A percentile compares a stretch with the other conserved stretches of the same genome.
Conservation (phyloP, 53 echinoderm and acorn worm species). For the Antedon mediterranea region DNA sequence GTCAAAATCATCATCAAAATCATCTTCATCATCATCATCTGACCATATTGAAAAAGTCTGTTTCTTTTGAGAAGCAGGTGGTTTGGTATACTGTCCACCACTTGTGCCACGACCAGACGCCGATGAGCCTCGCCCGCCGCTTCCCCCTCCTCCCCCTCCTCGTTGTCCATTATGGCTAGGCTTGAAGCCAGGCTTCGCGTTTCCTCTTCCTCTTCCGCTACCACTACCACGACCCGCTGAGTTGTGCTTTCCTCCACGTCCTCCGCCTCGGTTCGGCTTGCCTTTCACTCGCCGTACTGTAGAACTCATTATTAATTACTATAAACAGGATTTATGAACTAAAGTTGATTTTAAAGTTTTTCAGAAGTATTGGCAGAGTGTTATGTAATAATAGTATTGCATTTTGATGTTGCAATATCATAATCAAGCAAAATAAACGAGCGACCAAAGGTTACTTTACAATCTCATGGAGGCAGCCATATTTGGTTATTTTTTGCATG, state of each 20-base stretch:
- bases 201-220: slow-evolving; percentile 18
- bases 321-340: too few species aligned
- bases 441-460: too few species aligned
- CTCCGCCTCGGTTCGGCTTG: slow-evolving; percentile 38
- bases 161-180: slow-evolving; percentile 6
- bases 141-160: slow-evolving; percentile 27
- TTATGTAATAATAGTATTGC: not conserved
- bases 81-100: not conserved
- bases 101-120: not conserved
- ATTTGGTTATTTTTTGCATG: not conserved
- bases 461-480: not conserved
- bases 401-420: not conserved
- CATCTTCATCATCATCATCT: slow-evolving; percentile 9
- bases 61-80: not conserved
- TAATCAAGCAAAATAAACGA: too few species aligned
- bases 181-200: not conserved
- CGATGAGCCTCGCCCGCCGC: slow-evolving; percentile 24
- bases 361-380: too few species aligned
- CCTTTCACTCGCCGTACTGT: slow-evolving; percentile 9
- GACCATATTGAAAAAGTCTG: not conserved
- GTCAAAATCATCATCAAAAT: slow-evolving; percentile 57
- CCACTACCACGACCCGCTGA: slow-evolving; percentile 19
- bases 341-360: not conserved
- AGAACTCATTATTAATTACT: not conserved
- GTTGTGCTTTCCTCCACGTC: slow-evolving; percentile 23